Base-by-base conservation (phyloP, 2,888 invertebrate genomes). In the Biston stratarius region DNA sequence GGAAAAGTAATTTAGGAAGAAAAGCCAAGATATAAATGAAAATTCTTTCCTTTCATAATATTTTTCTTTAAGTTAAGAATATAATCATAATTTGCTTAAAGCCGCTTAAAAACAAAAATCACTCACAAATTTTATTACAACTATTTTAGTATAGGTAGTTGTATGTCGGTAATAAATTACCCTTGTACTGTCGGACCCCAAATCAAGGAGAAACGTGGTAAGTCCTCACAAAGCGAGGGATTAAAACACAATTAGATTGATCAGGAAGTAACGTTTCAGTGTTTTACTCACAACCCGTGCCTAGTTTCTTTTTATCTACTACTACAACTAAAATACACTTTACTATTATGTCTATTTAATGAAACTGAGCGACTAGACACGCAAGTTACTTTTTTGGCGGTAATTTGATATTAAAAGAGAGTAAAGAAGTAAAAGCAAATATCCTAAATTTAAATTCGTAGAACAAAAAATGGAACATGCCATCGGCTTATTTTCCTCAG, bases 161-260 rank as follows among this genome's bases (percentile, higher is more conserved):
- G 8, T 49, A 51, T 14, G 12, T 15, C 33, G 24, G 33, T 7
- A 42, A 42, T 33, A 55, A 24, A 55, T 62, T 79, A 79, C 77
- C 79, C 74, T 69, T 66, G 62, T 75, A 74, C 77, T 83, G 86
- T 84, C 84, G 71, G 78, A 86, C 83, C 85, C 81, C 76, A 81
- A 38, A 83, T 86, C 83, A 86, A 73, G 70, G 58, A 59, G 76
- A 79, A 79, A 75, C 76, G 70, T 69, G 70, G 66, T 61, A 71
- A 67, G 72, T 69, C 74, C 77, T 71, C 74, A 77, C 74, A 76
- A 77, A 77, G 76, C 73, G 69, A 62, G 70, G 72, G 74, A 75
- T 78, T 77, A 72, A 75, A 76, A 73, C 67, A 72, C 61, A 77
- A 77, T 79, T 76, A 76, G 69, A 70, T 70, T 71, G 70, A 75